A percentile compares a stretch with the other conserved stretches of the same genome.
Conservation (phyloP, 2,797 vertebrate species). For the Spea hammondii region DNA sequence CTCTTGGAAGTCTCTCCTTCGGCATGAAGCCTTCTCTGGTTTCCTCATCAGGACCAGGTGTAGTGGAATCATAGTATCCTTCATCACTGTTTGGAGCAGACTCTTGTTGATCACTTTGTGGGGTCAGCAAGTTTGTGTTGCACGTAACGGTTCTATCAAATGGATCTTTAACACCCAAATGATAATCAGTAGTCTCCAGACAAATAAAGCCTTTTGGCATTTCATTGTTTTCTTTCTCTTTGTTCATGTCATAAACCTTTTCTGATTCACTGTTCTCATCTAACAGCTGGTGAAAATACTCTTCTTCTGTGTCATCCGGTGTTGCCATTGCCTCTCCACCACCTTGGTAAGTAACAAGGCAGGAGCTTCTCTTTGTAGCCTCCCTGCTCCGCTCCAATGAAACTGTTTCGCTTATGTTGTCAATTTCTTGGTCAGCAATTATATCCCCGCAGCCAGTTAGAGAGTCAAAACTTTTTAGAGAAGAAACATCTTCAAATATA, state of each 20-base stretch:
- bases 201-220: constrained; percentile 57
- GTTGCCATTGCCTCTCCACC: constrained; percentile 97
- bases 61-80: constrained; percentile 91
- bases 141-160: constrained; percentile 65
- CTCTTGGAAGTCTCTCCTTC: constrained; percentile 83
- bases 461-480: constrained; percentile 96
- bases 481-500: constrained; percentile 83
- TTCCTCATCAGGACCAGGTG: constrained; percentile 89
- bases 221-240: constrained; percentile 59
- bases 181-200: constrained; percentile 60
- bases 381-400: constrained; percentile 84
- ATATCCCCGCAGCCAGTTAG: constrained; percentile 95
- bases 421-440: constrained; percentile 93
- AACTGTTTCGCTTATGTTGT: constrained; percentile 83
- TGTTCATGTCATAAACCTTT: constrained; percentile 63
- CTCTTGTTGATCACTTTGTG: constrained; percentile 93
- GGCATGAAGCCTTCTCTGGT: constrained; percentile 74
- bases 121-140: constrained; percentile 78
- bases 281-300: constrained; percentile 77
- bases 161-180: constrained; percentile 62
- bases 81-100: constrained; percentile 94
- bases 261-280: constrained; percentile 62
- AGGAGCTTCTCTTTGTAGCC: constrained; percentile 83
- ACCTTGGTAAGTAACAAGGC: constrained; percentile 92
- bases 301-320: constrained; percentile 82